Evolutionary conservation across 2,113 vertebrate species (phyloP), one percentile per base, ranked within the genome.

Genomic region (Ceyx melanurus): DNA sequence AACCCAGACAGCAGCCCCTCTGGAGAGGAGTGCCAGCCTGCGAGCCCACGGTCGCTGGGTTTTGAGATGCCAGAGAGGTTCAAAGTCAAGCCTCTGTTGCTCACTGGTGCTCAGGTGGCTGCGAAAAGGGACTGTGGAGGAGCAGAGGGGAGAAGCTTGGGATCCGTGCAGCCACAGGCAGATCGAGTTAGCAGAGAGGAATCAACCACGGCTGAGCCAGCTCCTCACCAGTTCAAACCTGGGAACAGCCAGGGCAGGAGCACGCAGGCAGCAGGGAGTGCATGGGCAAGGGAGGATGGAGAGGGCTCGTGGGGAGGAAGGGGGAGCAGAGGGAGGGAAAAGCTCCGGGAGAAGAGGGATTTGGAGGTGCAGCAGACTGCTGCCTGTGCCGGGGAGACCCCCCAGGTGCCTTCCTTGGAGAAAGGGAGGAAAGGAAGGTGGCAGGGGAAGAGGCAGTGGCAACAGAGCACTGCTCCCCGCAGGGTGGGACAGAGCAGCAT

Each of bases 41-140:
- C 0, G 0, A 84, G 13, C 61, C n/a, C 51, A 0, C 13, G 0
- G 16, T 8, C 56, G 0, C 19, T 13, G 0, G 25, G 10, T 25
- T 81, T 18, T 22, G 94, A 88, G 70, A 9, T 17, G 46, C 40
- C 20, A 0, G 77, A 64, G n/a, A 35, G 29, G 8, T 29, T 51
- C 60, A 56, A 82, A 56, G 57, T 22, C 58, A 72, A 51, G 7
- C 23, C 45, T 0, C 1, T 58, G 45, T 40, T 26, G 0, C 40
- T 53, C 5, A 1, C 25, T 13, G 1, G 10, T 2, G 35, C 61
- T n/a, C 53, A 60, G 5, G 53, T 3, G 58, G 8, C 53, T 56
- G 73, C 35, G 73, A 43, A 75, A 40, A 35, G 26, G 29, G 93
- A 87, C 53, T 23, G 43, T 12, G 70, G 28, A 65, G 56, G 2